Percentiles rank a stretch among this genome's conserved stretches.
Evolutionary conservation across 2,113 vertebrate species (phyloP).

Genomic region (Cebus imitator): DNA sequence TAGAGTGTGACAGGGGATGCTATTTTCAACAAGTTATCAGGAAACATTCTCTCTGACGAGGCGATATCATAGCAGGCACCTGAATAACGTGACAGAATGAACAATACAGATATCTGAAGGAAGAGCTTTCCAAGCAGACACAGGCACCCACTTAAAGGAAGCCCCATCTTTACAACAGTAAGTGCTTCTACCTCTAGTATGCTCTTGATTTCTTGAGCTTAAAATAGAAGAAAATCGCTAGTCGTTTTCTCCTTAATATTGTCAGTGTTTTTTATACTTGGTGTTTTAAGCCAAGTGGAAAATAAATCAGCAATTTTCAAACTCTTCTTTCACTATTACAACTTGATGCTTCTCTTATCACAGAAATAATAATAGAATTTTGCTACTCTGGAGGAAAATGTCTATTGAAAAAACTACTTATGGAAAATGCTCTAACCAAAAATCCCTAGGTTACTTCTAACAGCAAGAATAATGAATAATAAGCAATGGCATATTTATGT

Average conservation of each 20-base stretch:
- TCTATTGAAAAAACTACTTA: not conserved
- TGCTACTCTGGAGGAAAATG: not conserved
- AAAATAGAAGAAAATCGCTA: not conserved
- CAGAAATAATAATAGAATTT: not conserved
- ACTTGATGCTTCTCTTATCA: constrained; percentile 4
- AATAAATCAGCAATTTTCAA: constrained; percentile 47
- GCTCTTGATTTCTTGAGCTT: not conserved
- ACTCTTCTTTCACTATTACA: not conserved
- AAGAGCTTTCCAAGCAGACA: not conserved
- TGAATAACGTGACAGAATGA: not conserved
- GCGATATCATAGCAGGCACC: not conserved
- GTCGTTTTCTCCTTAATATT: not conserved
- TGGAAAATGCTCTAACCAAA: not conserved
- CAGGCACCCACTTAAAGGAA: not conserved
- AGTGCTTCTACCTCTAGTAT: not conserved
- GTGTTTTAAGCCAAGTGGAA: not conserved
- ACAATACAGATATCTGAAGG: accelerated
- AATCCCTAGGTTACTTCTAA: not conserved
- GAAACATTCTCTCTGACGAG: not conserved
- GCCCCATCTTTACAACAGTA: not conserved
- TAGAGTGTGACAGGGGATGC: not conserved
- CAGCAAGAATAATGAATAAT: not conserved
- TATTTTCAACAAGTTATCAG: not conserved
- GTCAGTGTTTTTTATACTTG: not conserved
- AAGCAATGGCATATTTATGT: not conserved